These are phyloP conservation scores for Drosophila affinis DNA, from an alignment of 2,888 invertebrate genomes.

Conservation along the genomic window DNA sequence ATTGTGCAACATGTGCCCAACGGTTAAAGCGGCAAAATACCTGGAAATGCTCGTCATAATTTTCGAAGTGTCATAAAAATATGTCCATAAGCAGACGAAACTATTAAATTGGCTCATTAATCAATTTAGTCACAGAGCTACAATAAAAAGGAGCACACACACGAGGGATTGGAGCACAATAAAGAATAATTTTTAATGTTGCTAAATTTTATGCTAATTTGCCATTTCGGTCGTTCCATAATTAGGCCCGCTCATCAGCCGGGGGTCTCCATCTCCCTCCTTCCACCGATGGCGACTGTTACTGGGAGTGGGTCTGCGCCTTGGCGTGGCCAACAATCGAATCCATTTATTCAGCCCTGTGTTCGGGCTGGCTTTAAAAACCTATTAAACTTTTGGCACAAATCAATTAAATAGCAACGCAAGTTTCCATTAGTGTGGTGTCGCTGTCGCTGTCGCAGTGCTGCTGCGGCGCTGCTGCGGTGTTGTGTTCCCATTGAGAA, in stretches of 20 bases:
- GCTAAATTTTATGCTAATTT: slow-evolving; percentile 78
- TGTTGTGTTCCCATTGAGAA: slow-evolving; percentile 43
- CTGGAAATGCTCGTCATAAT: slow-evolving; percentile 59
- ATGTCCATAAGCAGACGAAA: slow-evolving; percentile 48
- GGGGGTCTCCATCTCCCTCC: slow-evolving; percentile 16
- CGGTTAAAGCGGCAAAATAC: slow-evolving; percentile 30
- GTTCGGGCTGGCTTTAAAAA: slow-evolving; percentile 52
- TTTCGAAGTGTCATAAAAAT: slow-evolving; percentile 66
- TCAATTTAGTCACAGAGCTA: slow-evolving; percentile 77
- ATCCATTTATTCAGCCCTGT: slow-evolving; percentile 36
- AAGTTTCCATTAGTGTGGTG: slow-evolving; percentile 34
- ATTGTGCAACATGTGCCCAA: slow-evolving; percentile 58
- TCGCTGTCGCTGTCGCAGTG: no score
- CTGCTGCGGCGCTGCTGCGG: not conserved
- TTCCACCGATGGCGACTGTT: not conserved
- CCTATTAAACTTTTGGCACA: slow-evolving; percentile 67
- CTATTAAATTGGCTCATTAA: slow-evolving; percentile 75
- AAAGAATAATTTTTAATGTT: slow-evolving; percentile 71
- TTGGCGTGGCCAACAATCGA: slow-evolving; percentile 9
- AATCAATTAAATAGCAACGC: slow-evolving; percentile 66
- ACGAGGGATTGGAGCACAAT: slow-evolving; percentile 58
- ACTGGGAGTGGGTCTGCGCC: not conserved
- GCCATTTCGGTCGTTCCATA: slow-evolving; percentile 73
- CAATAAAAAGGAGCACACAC: slow-evolving; percentile 64
- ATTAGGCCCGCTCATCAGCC: slow-evolving; percentile 55